A percentile compares a stretch with the other conserved stretches of the same genome.
Evolutionary conservation across 2,113 vertebrate genomes (phyloP).

Genomic region (Cyphomyrus plagiostoma): DNA sequence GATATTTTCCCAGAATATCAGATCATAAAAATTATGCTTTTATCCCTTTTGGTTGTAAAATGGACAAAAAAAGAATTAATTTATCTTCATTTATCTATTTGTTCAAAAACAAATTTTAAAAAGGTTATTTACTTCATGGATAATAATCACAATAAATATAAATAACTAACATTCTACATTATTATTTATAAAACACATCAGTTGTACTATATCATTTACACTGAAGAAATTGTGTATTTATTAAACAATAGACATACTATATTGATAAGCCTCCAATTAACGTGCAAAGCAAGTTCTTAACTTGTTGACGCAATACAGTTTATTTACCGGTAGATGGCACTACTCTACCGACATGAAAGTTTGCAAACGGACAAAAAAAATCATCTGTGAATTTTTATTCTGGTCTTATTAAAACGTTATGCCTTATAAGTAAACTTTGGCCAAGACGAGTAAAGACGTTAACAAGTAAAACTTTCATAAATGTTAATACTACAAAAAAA

Average conservation of each 20-base stretch:
- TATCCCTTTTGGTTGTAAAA: not conserved
- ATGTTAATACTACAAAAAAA: not conserved
- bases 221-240: not conserved
- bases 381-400: not conserved
- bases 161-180: not conserved
- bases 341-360: not conserved
- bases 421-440: not conserved
- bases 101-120: not conserved
- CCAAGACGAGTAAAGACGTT: not conserved
- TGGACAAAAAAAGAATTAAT: not conserved
- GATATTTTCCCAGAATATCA: not conserved
- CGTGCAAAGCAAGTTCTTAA: not conserved
- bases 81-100: not conserved
- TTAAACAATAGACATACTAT: not conserved
- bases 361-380: not conserved
- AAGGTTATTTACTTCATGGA: not conserved
- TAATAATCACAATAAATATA: not conserved
- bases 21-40: not conserved
- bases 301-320: not conserved
- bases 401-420: not conserved
- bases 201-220: not conserved
- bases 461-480: not conserved
- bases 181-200: not conserved
- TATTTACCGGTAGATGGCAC: not conserved
- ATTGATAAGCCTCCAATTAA: not conserved